These are phyloP conservation scores for Cyanocitta stelleri DNA, from an alignment of 2,113 vertebrate species.

Conservation along the genomic window DNA sequence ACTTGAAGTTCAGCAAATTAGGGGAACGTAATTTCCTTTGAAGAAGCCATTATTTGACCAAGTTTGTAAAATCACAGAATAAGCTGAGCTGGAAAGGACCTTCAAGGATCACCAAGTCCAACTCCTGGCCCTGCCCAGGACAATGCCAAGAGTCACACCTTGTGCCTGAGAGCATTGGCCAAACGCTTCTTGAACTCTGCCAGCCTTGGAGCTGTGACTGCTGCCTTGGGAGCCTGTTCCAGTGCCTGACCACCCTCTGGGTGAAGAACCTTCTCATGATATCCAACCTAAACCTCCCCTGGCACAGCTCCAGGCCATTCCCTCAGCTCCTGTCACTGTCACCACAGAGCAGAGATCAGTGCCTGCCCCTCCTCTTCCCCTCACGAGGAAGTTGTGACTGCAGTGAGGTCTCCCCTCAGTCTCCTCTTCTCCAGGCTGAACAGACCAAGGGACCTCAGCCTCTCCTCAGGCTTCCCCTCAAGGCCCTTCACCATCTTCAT, in stretches of 20 bases:
- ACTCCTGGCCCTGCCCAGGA: background rate
- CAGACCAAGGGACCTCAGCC: rapidly evolving
- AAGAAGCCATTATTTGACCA: background rate
- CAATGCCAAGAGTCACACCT: background rate
- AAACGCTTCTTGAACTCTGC: rapidly evolving
- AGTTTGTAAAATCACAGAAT: background rate
- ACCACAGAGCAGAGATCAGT: background rate
- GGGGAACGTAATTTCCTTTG: background rate
- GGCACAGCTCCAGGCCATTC: background rate
- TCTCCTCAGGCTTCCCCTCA: background rate
- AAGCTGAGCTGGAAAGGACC: background rate
- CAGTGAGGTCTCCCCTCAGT: background rate
- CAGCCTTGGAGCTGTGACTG: too few relatives aligned
- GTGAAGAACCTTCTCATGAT: rapidly evolving
- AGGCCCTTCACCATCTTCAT: background rate
- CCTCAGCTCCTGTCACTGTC: background rate
- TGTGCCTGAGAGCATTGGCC: rapidly evolving
- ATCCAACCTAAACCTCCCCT: rapidly evolving
- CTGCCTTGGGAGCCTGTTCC: background rate
- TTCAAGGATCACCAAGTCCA: background rate
- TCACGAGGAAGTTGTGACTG: rapidly evolving
- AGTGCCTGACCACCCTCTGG: rapidly evolving
- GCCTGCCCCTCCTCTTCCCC: background rate
- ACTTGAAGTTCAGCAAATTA: background rate
- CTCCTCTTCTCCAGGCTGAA: background rate